Percentiles rank a stretch among this genome's conserved stretches.
phyloP scores from a whole-genome alignment of 2,797 vertebrate genomes.

The Sebastolobus altivelis region DNA sequence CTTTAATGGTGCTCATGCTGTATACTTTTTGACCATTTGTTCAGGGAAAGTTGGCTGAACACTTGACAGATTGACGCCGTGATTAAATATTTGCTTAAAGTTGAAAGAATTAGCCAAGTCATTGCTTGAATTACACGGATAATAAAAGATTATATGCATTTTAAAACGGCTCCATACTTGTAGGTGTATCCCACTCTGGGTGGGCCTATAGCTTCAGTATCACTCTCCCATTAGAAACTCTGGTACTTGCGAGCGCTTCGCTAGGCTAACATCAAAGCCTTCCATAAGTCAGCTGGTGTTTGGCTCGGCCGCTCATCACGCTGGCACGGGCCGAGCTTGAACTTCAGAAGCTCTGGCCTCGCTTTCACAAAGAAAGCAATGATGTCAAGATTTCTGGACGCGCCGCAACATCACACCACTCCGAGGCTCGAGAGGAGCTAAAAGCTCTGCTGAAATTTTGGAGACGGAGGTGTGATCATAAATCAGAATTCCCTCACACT shows the following conservation, averaged over 20 bases:
- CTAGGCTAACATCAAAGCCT: conserved; percentile 63
- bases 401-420: conserved; percentile 64
- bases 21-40: conserved; percentile 32
- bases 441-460: conserved; percentile 61
- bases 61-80: conserved; percentile 33
- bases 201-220: conserved; percentile 47
- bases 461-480: conserved; percentile 65
- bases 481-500: conserved; percentile 75
- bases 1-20: conserved; percentile 18
- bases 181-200: conserved; percentile 23
- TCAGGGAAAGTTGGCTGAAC: conserved; percentile 32
- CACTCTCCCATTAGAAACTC: conserved; percentile 28
- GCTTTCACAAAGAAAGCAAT: conserved; percentile 67
- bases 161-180: not conserved
- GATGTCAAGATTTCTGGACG: conserved; percentile 75
- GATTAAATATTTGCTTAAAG: conserved; percentile 42
- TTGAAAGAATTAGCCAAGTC: conserved; percentile 21
- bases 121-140: conserved; percentile 32
- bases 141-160: conserved; percentile 45
- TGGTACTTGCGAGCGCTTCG: conserved; percentile 12
- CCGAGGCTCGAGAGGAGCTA: conserved; percentile 60
- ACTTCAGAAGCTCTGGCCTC: conserved; percentile 68
- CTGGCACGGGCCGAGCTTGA: conserved; percentile 50
- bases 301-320: conserved; percentile 52
- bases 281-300: conserved; percentile 72